These are phyloP conservation scores for Gobius niger DNA, from an alignment of 2,113 vertebrate genomes.

Conservation along the genomic window DNA sequence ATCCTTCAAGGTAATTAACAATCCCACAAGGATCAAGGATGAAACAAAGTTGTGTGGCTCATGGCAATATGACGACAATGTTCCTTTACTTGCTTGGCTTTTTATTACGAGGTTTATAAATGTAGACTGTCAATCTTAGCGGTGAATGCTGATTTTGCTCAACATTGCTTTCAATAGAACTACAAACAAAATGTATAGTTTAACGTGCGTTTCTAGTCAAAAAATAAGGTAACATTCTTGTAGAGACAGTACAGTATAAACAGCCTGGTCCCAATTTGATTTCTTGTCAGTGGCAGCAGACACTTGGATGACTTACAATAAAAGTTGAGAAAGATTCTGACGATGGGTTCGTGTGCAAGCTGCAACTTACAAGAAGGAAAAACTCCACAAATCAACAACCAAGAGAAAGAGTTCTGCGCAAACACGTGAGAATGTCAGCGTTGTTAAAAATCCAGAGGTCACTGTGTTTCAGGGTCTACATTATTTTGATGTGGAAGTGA, in stretches of 20 bases:
- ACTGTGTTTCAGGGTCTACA: not conserved
- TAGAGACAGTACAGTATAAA: conserved; percentile 15
- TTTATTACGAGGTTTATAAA: too few relatives aligned
- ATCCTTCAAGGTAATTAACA: not conserved
- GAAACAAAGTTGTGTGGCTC: too few relatives aligned
- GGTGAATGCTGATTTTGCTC: not conserved
- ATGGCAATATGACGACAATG: too few relatives aligned
- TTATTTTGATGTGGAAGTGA: not conserved
- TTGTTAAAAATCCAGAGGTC: not conserved
- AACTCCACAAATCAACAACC: conserved; percentile 17
- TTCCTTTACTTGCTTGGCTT: not conserved
- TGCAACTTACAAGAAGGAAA: conserved; percentile 16
- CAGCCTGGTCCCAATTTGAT: conserved; percentile 44
- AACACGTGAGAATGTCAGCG: not conserved
- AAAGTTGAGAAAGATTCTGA: conserved; percentile 30
- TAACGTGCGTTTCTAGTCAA: not conserved
- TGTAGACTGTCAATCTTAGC: not conserved
- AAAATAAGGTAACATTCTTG: conserved; percentile 10
- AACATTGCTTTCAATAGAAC: not conserved
- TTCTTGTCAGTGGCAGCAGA: conserved; percentile 36
- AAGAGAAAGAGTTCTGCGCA: too few relatives aligned
- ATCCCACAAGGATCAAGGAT: not conserved
- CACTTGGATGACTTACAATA: conserved; percentile 40
- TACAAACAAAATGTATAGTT: not conserved
- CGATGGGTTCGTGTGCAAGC: conserved; percentile 19